Evolutionary conservation across 2,888 invertebrate genomes (phyloP).

Genomic region (Blastobasis lacticolella): DNA sequence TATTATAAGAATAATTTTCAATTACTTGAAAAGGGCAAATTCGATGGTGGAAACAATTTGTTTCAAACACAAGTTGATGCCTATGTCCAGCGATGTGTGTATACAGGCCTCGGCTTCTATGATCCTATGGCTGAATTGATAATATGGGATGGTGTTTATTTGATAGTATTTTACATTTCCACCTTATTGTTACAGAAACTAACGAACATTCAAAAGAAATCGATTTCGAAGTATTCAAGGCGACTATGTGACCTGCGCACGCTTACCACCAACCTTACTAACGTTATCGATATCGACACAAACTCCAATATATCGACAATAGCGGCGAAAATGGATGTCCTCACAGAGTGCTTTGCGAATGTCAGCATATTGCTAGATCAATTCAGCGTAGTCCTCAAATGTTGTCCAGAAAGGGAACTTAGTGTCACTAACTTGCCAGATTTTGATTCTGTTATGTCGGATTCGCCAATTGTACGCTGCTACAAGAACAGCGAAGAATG

Average conservation of each 20-base stretch:
- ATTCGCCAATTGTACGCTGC: slow-evolving; percentile 51
- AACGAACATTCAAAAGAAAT: slow-evolving; percentile 78
- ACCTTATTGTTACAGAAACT: slow-evolving; percentile 55
- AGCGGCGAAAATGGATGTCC: slow-evolving; percentile 42
- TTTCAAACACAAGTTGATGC: no score
- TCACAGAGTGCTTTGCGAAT: slow-evolving; percentile 67
- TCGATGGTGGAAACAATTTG: no score
- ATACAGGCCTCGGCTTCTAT: no score
- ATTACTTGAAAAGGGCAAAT: no score
- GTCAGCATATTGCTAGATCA: slow-evolving; percentile 77
- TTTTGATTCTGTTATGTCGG: slow-evolving; percentile 49
- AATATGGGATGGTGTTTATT: no score
- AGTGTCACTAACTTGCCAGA: slow-evolving; percentile 36
- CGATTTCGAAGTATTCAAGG: slow-evolving; percentile 73
- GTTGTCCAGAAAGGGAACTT: slow-evolving; percentile 44
- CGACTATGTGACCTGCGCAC: slow-evolving; percentile 72
- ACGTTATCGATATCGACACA: slow-evolving; percentile 41
- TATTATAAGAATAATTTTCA: no score
- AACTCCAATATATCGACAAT: slow-evolving; percentile 42
- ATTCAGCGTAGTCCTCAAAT: slow-evolving; percentile 77
- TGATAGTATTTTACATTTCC: no score
- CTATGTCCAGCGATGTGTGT: no score
- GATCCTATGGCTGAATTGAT: no score
- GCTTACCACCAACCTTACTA: slow-evolving; percentile 54
- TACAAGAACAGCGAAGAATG: slow-evolving; percentile 56